phyloP scores from a whole-genome alignment of 2,888 invertebrate species.

The Silvanus unidentatus region DNA sequence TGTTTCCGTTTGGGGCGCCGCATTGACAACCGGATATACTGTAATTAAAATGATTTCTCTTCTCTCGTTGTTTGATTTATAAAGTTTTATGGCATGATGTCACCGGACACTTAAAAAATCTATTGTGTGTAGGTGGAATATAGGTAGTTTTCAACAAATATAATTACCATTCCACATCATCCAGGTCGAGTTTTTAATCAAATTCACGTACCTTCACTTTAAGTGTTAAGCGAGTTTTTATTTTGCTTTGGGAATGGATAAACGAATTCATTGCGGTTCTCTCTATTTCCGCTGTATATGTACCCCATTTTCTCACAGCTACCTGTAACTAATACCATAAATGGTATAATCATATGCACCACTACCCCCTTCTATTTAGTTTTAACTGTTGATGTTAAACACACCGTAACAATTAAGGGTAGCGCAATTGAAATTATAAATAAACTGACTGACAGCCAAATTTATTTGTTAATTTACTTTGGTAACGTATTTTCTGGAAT shows the following conservation, averaged over 20 bases:
- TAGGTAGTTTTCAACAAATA: slow-evolving; percentile 3
- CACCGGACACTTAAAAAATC: slow-evolving; percentile 21
- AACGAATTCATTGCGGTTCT: too few relatives aligned
- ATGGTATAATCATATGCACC: slow-evolving; percentile 29
- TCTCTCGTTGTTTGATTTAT: slow-evolving; percentile 20
- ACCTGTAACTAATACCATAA: slow-evolving; percentile 25
- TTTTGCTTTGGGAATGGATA: too few relatives aligned
- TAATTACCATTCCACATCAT: too few relatives aligned
- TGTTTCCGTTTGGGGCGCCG: slow-evolving; percentile 25
- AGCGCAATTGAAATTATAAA: slow-evolving; percentile 22
- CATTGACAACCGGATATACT: slow-evolving; percentile 18
- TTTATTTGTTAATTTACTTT: slow-evolving; percentile 4
- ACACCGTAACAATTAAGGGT: slow-evolving; percentile 30
- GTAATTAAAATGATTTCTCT: slow-evolving; percentile 31
- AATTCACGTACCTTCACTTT: too few relatives aligned
- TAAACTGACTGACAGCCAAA: slow-evolving; percentile 15
- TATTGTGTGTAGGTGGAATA: slow-evolving; percentile 17
- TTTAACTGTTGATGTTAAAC: slow-evolving; percentile 33
- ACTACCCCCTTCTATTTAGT: slow-evolving; percentile 21
- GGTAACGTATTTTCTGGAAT: not conserved
- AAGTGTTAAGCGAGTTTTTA: too few relatives aligned
- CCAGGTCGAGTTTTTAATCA: too few relatives aligned
- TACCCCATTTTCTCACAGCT: slow-evolving; percentile 17
- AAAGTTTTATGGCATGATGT: slow-evolving; percentile 23
- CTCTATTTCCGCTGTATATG: too few relatives aligned